These are phyloP conservation scores for Zhuqinia jingwanae DNA, from an alignment of 2,888 invertebrate genomes.

Conservation along the genomic window DNA sequence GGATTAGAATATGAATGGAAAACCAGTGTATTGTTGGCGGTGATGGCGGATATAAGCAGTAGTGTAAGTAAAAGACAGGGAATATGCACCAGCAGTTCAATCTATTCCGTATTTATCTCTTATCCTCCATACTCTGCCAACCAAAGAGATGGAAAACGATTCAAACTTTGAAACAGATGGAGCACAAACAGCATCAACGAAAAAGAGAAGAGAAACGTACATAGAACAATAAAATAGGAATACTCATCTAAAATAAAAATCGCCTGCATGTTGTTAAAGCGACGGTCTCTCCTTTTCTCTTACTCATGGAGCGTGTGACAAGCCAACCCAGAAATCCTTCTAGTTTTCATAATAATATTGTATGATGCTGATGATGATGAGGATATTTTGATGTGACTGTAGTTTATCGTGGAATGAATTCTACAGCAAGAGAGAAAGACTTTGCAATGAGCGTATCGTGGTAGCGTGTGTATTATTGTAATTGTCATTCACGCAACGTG, in stretches of 20 bases:
- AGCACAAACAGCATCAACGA: neutral
- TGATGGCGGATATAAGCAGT: no score
- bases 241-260: no score
- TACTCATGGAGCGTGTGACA: neutral
- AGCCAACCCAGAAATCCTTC: neutral
- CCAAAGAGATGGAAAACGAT: neutral
- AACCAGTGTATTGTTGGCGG: slow-evolving; percentile 10
- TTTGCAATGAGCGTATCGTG: slow-evolving; percentile 24
- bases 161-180: slow-evolving; percentile 32
- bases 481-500: slow-evolving; percentile 6
- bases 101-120: slow-evolving; percentile 44
- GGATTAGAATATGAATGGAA: slow-evolving; percentile 58
- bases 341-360: slow-evolving; percentile 10
- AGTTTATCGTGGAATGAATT: no score
- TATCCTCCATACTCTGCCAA: slow-evolving; percentile 1
- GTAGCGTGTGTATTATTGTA: slow-evolving; percentile 15
- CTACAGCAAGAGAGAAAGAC: no score
- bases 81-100: neutral
- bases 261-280: no score
- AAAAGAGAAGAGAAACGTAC: no score
- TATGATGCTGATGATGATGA: neutral
- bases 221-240: slow-evolving; percentile 29
- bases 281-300: neutral
- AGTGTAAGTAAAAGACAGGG: no score
- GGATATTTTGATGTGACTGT: neutral